Evolutionary conservation across 2,888 invertebrate species (phyloP), one percentile per base, ranked within the genome.

Genomic region (Coleophora flavipennella): DNA sequence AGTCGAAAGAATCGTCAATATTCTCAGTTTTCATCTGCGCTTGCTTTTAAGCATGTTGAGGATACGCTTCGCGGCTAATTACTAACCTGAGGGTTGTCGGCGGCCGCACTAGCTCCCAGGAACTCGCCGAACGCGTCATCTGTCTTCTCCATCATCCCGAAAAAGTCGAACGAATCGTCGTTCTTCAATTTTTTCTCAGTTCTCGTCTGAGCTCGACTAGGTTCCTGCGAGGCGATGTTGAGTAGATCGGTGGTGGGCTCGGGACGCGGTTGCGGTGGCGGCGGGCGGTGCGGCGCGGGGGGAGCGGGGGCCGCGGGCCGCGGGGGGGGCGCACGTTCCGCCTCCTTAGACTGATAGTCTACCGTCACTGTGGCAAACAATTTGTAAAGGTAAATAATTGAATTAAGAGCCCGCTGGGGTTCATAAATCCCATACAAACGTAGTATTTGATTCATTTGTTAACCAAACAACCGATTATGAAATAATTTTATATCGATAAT

Each of bases 131-230:
- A 86, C 8, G 67, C 55, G 39, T 83, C 83, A 38, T 81, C 83
- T 1, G 62, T 55, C 73, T 87, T 92, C 89, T 67, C 83, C 81
- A 75, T 72, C 73, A 81, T 69, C n/a, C 84, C 83, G 46, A 85
- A 85, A 67, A 85, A 83, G 45, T 92, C 92, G 33, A 89, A 87
- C 1, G 88, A 85, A 58, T 86, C 88, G 25, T 72, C 72, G 42
- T 54, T 71, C 48, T 74, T 72, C 13, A 80, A 40, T 39, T 76
- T 75, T 39, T 59, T 67, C 41, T 66, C 67, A 0, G 45, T 26
- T 33, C 51, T 55, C 6, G 51, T 40, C 14, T 35, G 32, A 12
- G 42, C 1, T 45, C 43, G 12, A 51, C 36, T 10, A 53, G 44
- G n/a, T 48, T 29, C 29, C n/a, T 10, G 10, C 4, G 10, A n/a